Evolutionary conservation across 2,888 invertebrate genomes (phyloP).

Genomic region (Lasioglossum lativentre): DNA sequence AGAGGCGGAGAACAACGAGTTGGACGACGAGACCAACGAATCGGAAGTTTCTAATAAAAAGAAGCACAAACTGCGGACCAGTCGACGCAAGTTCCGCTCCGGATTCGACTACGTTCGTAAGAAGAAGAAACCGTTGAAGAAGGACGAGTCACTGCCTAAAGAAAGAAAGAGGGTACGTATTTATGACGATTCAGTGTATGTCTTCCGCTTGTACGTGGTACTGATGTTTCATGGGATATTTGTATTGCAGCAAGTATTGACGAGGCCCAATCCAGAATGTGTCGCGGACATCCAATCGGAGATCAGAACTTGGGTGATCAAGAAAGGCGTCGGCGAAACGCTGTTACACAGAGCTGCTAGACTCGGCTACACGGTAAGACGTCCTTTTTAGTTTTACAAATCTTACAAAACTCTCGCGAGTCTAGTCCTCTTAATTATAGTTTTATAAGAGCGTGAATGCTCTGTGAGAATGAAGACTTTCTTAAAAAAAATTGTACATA

Average conservation of each 20-base stretch:
- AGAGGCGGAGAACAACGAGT: conserved; percentile 80
- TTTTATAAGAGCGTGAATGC: neutral
- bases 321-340: conserved; percentile 97
- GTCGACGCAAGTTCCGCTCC: conserved; percentile 91
- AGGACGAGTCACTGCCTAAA: conserved; percentile 85
- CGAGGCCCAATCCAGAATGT: conserved; percentile 88
- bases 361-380: conserved; percentile 92
- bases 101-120: conserved; percentile 96
- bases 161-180: conserved; percentile 84
- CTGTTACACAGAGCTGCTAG: conserved; percentile 96
- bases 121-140: conserved; percentile 91
- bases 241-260: conserved; percentile 66
- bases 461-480: neutral
- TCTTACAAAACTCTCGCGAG: too few species aligned
- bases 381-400: neutral
- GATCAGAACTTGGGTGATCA: conserved; percentile 96
- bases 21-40: conserved; percentile 85
- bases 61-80: conserved; percentile 88
- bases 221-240: conserved; percentile 3
- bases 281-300: conserved; percentile 93
- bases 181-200: conserved; percentile 14
- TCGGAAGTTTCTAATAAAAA: conserved; percentile 85
- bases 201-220: neutral
- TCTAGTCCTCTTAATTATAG: neutral
- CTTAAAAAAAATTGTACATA: neutral